These are phyloP conservation scores for Acromyrmex heyeri DNA, from an alignment of 1,140 invertebrate species.

Conservation along the genomic window DNA sequence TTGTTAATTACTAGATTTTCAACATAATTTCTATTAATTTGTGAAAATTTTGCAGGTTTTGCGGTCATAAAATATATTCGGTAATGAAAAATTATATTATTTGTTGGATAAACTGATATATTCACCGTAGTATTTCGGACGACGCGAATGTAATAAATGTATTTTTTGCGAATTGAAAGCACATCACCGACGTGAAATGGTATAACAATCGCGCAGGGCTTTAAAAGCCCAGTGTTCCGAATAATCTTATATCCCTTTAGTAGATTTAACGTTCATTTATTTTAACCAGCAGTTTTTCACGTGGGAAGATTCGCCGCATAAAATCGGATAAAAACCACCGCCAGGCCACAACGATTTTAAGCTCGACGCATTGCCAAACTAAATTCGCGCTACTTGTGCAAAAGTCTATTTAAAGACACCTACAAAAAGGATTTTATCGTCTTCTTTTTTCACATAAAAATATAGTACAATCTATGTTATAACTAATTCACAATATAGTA, in stretches of 20 bases:
- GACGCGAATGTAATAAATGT: slow-evolving; percentile 17
- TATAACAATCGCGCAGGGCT: slow-evolving; percentile 31
- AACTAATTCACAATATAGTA: neutral
- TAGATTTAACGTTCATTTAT: slow-evolving; percentile 48
- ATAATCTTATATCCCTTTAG: slow-evolving; percentile 37
- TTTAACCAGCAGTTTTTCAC: slow-evolving; percentile 50
- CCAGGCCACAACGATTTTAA: slow-evolving; percentile 41
- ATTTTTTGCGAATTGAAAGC: slow-evolving; percentile 24
- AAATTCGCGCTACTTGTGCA: slow-evolving; percentile 5
- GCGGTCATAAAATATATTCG: neutral
- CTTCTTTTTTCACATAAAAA: neutral
- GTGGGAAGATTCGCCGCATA: slow-evolving; percentile 30
- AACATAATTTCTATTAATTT: neutral
- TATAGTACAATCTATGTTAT: neutral
- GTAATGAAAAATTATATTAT: slow-evolving; percentile 37
- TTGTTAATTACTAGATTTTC: neutral
- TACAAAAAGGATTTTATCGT: neutral
- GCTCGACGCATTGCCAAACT: slow-evolving; percentile 30
- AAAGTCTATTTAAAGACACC: neutral
- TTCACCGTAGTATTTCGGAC: neutral
- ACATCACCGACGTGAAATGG: slow-evolving; percentile 14
- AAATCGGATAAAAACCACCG: slow-evolving; percentile 53
- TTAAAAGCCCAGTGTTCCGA: slow-evolving; percentile 22
- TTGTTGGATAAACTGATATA: slow-evolving; percentile 16
- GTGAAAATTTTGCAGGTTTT: slow-evolving; percentile 21